Evolutionary conservation across 2,888 invertebrate genomes (phyloP), one percentile per base, ranked within the genome.

Genomic region (Saturnia pavonia): DNA sequence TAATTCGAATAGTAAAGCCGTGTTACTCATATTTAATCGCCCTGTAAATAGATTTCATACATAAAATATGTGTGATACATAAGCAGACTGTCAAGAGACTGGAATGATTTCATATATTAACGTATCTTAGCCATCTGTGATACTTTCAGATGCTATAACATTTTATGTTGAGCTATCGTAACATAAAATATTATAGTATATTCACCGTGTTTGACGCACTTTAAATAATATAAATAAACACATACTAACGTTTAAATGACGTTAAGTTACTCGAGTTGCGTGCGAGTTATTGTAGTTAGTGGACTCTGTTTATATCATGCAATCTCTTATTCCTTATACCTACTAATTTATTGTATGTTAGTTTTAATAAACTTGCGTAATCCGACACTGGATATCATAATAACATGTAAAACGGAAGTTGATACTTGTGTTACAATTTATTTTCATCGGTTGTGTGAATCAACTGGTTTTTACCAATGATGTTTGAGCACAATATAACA

Each of bases 401-500:
- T 27, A 25, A 60, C 12, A 14, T 14, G 14, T 60, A 40, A 22
- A 65, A 65, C 40, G 65, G 65, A 65, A 65, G n/a, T n/a, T 7
- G 40, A 65, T 65, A 65, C n/a, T 40, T 65, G 14, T 65, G 9
- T 19, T 65, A 65, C 11, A 11, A 19, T 40, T 65, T 72, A 65
- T 68, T 72, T 54, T n/a, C 68, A 48, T 57, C 48, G 19, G 40
- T 66, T 45, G 25, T 60, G 48, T 70, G 43, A 34, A 43, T 43
- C 69, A 42, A 25, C 57, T 63, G 8, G 43, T 60, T 69, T 27
- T 19, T 60, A 57, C 45, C 68, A 22, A 57, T 70, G 70, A 65
- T 60, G 14, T 65, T 40, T 19, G 22, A 40, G 65, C 16, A 65
- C 34, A 34, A 34, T 34, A 72, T 71, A 69, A 72, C 63, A 66